Percentiles rank a stretch among this genome's conserved stretches.
These are phyloP conservation scores for Mormyrops boulengeri DNA, from an alignment of 2,797 vertebrate species.

Conservation along the genomic window DNA sequence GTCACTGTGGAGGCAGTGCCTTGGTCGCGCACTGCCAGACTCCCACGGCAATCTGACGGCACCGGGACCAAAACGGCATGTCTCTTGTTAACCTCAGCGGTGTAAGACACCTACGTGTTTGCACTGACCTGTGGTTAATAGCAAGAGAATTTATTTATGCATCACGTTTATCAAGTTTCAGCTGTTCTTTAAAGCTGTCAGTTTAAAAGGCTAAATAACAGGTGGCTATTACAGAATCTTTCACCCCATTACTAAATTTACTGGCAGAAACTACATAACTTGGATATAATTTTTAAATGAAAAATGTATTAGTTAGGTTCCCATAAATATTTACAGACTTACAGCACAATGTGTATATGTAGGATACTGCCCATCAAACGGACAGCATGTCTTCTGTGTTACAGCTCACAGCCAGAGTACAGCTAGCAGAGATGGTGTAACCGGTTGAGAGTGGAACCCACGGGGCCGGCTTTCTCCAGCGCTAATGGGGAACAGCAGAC, in stretches of 20 bases:
- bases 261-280: not conserved
- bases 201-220: not conserved
- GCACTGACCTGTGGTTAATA: not conserved
- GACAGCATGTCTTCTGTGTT: not conserved
- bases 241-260: not conserved
- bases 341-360: not conserved
- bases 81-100: not conserved
- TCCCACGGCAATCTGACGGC: not conserved
- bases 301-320: not conserved
- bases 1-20: not conserved
- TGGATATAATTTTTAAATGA: not conserved
- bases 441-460: not conserved
- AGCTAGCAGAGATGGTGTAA: not conserved
- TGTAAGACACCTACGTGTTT: not conserved
- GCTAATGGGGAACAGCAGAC: conserved; percentile 7
- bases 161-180: not conserved
- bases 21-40: not conserved
- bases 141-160: not conserved
- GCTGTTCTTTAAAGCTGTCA: not conserved
- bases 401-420: not conserved
- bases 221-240: not conserved
- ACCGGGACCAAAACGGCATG: not conserved
- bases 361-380: not conserved
- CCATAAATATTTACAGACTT: not conserved
- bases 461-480: not conserved